Evolutionary conservation across 1,140 invertebrate species (phyloP).

Genomic region (Temnothorax curvispinosus): DNA sequence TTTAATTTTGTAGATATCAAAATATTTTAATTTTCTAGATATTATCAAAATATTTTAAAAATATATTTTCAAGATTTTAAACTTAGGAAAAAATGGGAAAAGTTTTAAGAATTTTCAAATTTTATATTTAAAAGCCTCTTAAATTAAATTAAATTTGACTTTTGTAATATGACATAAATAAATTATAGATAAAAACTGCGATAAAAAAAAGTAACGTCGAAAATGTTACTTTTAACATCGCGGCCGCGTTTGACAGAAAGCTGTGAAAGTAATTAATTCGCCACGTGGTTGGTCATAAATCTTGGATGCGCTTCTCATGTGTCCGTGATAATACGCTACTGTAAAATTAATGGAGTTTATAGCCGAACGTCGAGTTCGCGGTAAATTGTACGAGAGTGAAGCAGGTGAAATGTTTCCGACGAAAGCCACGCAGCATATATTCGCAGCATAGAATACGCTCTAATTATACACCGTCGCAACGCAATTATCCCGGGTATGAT

Average conservation of each 20-base stretch:
- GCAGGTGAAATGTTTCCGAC: slow-evolving; percentile 51
- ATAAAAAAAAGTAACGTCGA: neutral
- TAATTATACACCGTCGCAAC: slow-evolving; percentile 71
- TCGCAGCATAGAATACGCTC: slow-evolving; percentile 61
- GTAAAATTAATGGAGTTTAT: slow-evolving; percentile 61
- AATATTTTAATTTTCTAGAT: neutral
- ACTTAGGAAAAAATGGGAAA: neutral
- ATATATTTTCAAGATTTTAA: neutral
- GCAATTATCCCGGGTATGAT: slow-evolving; percentile 74
- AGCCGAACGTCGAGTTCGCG: slow-evolving; percentile 24
- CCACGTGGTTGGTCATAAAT: slow-evolving; percentile 22
- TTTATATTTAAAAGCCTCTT: neutral
- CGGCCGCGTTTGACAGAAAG: slow-evolving; percentile 1
- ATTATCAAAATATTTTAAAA: neutral
- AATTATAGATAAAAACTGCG: neutral
- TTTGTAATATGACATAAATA: neutral
- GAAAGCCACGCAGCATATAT: slow-evolving; percentile 57
- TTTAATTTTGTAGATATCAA: neutral
- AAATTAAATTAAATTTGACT: neutral
- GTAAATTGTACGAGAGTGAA: slow-evolving; percentile 35
- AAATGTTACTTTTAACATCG: neutral
- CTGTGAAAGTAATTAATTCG: slow-evolving; percentile 41
- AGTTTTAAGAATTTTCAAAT: neutral
- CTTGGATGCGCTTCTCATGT: slow-evolving; percentile 35
- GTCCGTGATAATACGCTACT: slow-evolving; percentile 56